These are phyloP conservation scores for Brachyhypopomus gauderio DNA, from an alignment of 2,113 vertebrate species.

Conservation along the genomic window DNA sequence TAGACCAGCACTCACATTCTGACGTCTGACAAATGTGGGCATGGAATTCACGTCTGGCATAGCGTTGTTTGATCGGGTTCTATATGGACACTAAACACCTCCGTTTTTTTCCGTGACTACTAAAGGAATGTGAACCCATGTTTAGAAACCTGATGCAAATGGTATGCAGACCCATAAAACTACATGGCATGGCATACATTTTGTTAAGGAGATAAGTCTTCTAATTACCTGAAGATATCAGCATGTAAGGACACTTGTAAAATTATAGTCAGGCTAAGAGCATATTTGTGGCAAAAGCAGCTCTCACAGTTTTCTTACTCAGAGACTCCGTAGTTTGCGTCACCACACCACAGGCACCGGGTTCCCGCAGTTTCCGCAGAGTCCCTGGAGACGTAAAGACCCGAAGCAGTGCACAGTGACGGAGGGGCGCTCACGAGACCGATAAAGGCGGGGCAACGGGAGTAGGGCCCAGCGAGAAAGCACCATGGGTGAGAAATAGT, in stretches of 20 bases:
- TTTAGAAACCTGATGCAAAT: neutral
- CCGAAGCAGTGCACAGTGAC: neutral
- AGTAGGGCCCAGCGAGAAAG: conserved; percentile 4
- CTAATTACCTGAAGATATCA: conserved; percentile 4
- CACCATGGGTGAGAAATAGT: neutral
- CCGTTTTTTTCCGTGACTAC: too few relatives aligned
- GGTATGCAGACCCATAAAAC: neutral
- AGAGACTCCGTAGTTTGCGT: neutral
- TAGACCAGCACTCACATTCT: neutral
- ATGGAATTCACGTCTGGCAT: neutral
- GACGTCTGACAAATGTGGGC: neutral
- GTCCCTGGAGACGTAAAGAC: too few relatives aligned
- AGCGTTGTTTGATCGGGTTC: neutral
- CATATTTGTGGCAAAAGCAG: neutral
- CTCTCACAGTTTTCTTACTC: neutral
- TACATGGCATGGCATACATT: neutral
- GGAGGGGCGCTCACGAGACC: neutral
- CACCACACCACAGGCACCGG: neutral
- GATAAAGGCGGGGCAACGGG: neutral
- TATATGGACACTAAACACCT: neutral
- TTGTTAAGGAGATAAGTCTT: too few relatives aligned
- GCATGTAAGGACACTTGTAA: conserved; percentile 31
- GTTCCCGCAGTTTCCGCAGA: neutral
- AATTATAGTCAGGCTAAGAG: neutral
- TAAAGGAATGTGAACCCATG: too few relatives aligned